Conservation (phyloP, 2,113 vertebrate genomes). For the Caretta caretta region DNA sequence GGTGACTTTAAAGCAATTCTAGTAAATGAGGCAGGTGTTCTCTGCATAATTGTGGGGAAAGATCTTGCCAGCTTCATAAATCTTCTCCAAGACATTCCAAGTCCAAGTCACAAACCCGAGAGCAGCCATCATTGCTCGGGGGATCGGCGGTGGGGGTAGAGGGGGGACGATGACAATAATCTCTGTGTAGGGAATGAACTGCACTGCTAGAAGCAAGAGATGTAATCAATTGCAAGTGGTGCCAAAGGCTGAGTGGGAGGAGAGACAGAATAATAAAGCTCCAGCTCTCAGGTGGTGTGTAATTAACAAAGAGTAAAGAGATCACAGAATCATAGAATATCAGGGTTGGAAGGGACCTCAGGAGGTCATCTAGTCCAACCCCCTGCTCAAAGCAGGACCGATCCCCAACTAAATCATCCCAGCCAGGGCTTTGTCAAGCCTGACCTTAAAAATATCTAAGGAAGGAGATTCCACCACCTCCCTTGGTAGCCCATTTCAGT, state of each 20-base stretch:
- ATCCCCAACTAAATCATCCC: no score
- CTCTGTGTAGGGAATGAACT: background rate
- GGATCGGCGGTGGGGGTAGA: background rate
- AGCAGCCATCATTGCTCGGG: background rate
- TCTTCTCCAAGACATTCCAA: background rate
- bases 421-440: no score
- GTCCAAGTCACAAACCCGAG: background rate
- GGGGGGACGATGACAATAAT: background rate
- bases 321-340: no score
- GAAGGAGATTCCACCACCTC: no score
- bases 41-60: background rate
- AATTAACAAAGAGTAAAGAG: background rate
- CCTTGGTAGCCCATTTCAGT: no score
- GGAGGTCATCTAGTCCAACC: no score
- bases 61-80: background rate
- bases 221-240: background rate
- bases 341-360: no score
- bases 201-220: fast-evolving
- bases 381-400: no score
- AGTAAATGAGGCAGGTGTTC: background rate
- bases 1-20: background rate
- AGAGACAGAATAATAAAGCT: fast-evolving
- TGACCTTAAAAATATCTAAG: no score
- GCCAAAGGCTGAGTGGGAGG: background rate
- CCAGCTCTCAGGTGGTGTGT: background rate